Percentiles rank a stretch among this genome's conserved stretches.
Evolutionary conservation across 2,113 vertebrate species (phyloP).

Genomic region (Lophotis ruficrista): DNA sequence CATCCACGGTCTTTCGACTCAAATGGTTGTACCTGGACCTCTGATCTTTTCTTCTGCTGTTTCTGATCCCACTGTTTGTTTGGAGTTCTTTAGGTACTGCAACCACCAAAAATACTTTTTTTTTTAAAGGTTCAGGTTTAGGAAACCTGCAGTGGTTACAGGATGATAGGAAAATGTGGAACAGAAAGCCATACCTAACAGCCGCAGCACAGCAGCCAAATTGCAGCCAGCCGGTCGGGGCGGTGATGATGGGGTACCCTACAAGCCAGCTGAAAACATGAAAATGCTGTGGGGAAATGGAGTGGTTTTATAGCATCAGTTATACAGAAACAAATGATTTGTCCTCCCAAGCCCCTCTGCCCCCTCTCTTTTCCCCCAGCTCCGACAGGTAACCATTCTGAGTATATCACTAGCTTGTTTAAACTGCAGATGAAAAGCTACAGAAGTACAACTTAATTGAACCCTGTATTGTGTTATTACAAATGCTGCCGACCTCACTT

Average conservation of each 20-base stretch:
- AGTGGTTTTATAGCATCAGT: background rate
- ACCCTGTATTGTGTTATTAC: conserved; percentile 70
- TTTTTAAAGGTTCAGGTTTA: background rate
- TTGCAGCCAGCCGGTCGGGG: background rate
- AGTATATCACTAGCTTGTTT: conserved; percentile 61
- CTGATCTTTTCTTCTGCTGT: conserved; percentile 25
- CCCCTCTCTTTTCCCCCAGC: background rate
- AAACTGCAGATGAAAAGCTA: conserved; percentile 68
- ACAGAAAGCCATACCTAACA: background rate
- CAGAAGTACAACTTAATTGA: conserved; percentile 72
- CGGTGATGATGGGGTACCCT: background rate
- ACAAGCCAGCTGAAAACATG: background rate
- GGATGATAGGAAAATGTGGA: background rate
- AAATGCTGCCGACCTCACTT: conserved; percentile 68
- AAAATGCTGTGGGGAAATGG: background rate
- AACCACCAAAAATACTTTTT: background rate
- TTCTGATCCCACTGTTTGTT: conserved; percentile 56
- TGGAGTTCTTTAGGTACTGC: conserved; percentile 31
- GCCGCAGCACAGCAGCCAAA: background rate
- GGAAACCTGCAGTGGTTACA: background rate
- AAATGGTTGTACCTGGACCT: conserved; percentile 42
- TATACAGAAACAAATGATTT: conserved; percentile 16
- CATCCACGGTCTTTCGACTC: conserved; percentile 34
- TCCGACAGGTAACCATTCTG: conserved; percentile 48
- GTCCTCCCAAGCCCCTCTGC: background rate